Evolutionary conservation across 2,113 vertebrate genomes (phyloP), one percentile per base, ranked within the genome.

Genomic region (Brachirus orientalis): DNA sequence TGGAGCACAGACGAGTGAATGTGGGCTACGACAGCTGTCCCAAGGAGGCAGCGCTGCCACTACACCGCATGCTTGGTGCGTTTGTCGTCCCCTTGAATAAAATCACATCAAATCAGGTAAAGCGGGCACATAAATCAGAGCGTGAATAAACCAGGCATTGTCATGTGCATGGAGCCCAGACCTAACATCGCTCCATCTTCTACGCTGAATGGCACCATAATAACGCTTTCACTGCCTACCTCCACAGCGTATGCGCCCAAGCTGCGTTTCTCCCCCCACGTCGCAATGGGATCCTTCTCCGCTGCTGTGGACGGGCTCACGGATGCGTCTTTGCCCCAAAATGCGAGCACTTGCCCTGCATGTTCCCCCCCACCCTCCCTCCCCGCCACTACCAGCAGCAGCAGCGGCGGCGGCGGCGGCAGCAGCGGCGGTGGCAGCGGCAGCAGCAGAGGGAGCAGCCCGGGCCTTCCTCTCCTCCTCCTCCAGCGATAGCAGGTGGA

Each of bases 401-500:
- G 53, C 53, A 38, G 52, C 35, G 10, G 52, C 52, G 59, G 17
- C 70, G 48, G 22, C 54, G 19, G 45, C 75, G 45, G 14, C 52
- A 16, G 28, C 48, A 13, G 48, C 20, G 8, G 52, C 52, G 50
- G 17, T 66, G 54, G 22, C 50, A 52, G 22, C 50, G 28, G 50
- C 69, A 40, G 59, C 75, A 61, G 75, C 67, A 70, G 82, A 63
- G 63, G 79, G 78, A 82, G 80, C 77, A 88, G 89, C 88, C 88
- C 85, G 91, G 94, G 92, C 93, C 91, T 48, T 18, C 47, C 10
- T 10, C n/a, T 17, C 44, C 44, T 7, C 44, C 44, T 28, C 50
- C 52, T 92, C 92, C 90, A 72, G 85, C 89, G 68, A 77, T 84
- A 89, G 94, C 94, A 95, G 94, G 94, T 95, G 95, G 93, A 95